Evolutionary conservation across 2,888 invertebrate genomes (phyloP).

Genomic region (Leptopilina drosophilae): DNA sequence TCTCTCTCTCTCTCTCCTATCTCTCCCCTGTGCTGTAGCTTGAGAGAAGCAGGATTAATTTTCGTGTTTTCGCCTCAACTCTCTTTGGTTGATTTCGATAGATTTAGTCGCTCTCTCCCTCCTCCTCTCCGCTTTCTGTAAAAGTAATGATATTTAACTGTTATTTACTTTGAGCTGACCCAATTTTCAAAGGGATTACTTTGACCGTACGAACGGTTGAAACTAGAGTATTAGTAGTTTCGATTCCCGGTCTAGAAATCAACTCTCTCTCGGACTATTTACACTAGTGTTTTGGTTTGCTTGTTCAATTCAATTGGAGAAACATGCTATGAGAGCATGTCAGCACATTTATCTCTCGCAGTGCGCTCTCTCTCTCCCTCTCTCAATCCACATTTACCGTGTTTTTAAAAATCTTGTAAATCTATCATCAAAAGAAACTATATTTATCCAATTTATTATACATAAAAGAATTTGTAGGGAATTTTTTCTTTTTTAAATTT

Average conservation of each 20-base stretch:
- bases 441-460: neutral
- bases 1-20: too few relatives aligned
- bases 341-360: neutral
- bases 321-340: slow-evolving; percentile 11
- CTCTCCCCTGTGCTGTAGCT: neutral
- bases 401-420: neutral
- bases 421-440: neutral
- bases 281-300: slow-evolving; percentile 34
- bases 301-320: slow-evolving; percentile 24
- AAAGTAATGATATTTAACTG: slow-evolving; percentile 24
- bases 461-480: neutral
- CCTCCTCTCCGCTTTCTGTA: neutral
- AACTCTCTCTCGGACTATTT: slow-evolving; percentile 4
- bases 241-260: neutral
- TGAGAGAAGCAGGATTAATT: slow-evolving; percentile 11
- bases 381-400: neutral
- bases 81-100: slow-evolving; percentile 19
- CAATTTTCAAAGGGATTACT: slow-evolving; percentile 29
- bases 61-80: slow-evolving; percentile 23
- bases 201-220: slow-evolving; percentile 15
- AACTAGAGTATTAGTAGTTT: slow-evolving; percentile 10
- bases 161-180: slow-evolving; percentile 17
- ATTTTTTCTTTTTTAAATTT: neutral
- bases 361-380: neutral
- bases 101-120: neutral